These are phyloP conservation scores for Oxyscelio sp. DNA, from an alignment of 2,888 invertebrate species.

Conservation along the genomic window DNA sequence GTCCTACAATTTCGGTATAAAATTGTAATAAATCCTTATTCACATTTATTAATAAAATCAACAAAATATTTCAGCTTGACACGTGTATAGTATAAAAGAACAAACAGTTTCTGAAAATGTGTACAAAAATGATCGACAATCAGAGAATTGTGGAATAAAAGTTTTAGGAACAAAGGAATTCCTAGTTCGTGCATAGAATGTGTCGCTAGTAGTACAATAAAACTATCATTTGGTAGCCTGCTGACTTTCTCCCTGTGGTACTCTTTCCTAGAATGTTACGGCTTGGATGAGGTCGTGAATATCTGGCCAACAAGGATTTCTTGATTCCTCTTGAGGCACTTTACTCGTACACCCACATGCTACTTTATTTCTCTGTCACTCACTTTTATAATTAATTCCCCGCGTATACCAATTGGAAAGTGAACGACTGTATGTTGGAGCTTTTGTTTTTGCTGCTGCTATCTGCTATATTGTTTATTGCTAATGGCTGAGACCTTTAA, in stretches of 20 bases:
- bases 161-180: too few relatives aligned
- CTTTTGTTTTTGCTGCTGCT: conserved; percentile 53
- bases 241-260: conserved; percentile 33
- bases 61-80: too few relatives aligned
- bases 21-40: too few relatives aligned
- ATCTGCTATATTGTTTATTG: conserved; percentile 54
- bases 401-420: conserved; percentile 67
- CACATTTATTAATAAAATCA: too few relatives aligned
- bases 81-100: too few relatives aligned
- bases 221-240: conserved; percentile 48
- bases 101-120: too few relatives aligned
- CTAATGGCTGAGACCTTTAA: conserved; percentile 37
- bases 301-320: conserved; percentile 71
- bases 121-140: too few relatives aligned
- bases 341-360: background rate
- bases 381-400: conserved; percentile 75
- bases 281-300: conserved; percentile 69
- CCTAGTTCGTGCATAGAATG: too few relatives aligned
- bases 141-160: too few relatives aligned
- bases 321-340: conserved; percentile 78
- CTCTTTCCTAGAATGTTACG: conserved; percentile 30
- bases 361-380: background rate
- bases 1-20: too few relatives aligned
- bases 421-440: conserved; percentile 6
- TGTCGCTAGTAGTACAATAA: too few relatives aligned